Conservation (phyloP, 2,888 invertebrate genomes). For the Agrilus mali region DNA sequence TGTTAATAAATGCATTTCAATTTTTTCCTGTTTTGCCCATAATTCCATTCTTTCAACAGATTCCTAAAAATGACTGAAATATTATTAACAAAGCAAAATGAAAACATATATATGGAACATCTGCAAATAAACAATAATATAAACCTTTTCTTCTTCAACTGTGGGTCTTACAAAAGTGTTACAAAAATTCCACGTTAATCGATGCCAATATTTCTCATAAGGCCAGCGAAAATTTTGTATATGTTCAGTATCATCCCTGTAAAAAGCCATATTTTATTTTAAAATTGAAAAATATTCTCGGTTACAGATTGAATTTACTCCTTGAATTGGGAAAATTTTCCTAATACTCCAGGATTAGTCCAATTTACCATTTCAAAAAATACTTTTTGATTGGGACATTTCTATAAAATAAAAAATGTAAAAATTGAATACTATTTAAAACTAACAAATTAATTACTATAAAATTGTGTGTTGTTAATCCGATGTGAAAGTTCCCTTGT, state of each 20-base stretch:
- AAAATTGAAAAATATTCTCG: not conserved
- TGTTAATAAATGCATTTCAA: too few relatives aligned
- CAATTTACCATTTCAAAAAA: constrained; percentile 29
- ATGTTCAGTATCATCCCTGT: constrained; percentile 22
- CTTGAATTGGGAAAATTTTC: constrained; percentile 22
- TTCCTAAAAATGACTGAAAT: too few relatives aligned
- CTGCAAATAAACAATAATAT: too few relatives aligned
- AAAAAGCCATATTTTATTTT: constrained; percentile 7
- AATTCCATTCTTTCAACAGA: too few relatives aligned
- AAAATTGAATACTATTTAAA: not conserved
- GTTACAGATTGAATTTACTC: constrained; percentile 14
- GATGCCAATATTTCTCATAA: constrained; percentile 25
- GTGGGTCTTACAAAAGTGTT: constrained; percentile 20
- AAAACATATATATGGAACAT: too few relatives aligned
- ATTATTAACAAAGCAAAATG: too few relatives aligned
- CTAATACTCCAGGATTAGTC: constrained; percentile 23
- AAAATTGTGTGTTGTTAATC: constrained; percentile 25
- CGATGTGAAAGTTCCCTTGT: constrained; percentile 23
- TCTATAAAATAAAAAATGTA: constrained; percentile 15
- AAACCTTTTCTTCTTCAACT: constrained; percentile 14
- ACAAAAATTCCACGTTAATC: constrained; percentile 26
- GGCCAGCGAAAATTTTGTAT: constrained; percentile 21
- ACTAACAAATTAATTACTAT: constrained; percentile 19
- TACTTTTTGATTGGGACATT: constrained; percentile 23
- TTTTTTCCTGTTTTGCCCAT: too few relatives aligned